Evolutionary conservation across 2,797 vertebrate species (phyloP).

Genomic region (Eospalax fontanierii): DNA sequence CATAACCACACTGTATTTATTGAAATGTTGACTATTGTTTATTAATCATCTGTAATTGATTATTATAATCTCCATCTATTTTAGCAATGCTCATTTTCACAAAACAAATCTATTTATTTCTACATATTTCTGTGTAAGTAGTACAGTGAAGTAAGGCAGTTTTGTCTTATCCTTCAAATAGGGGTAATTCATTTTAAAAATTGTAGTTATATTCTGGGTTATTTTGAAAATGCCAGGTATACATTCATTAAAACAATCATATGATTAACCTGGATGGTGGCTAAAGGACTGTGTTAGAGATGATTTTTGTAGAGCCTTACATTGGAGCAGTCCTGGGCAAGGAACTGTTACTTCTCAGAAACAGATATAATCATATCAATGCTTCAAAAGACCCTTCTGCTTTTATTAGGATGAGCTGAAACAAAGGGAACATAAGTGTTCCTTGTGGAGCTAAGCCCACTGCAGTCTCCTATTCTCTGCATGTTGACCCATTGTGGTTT

Average conservation of each 20-base stretch:
- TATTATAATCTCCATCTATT: constrained; percentile 3
- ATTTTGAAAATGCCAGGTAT: not conserved
- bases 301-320: not conserved
- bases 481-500: too few species aligned
- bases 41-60: not conserved
- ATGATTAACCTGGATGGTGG: not conserved
- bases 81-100: not conserved
- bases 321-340: not conserved
- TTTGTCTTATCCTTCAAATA: constrained; percentile 5
- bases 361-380: not conserved
- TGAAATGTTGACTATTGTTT: not conserved
- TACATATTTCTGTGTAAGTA: constrained; percentile 32
- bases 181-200: constrained; percentile 51
- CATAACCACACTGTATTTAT: not conserved
- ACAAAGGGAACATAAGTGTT: not conserved
- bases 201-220: not conserved
- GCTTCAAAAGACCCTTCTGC: not conserved
- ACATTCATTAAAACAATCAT: not conserved
- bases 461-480: too few species aligned
- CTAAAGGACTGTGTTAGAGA: not conserved
- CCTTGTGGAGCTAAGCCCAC: too few species aligned
- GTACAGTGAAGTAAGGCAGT: not conserved
- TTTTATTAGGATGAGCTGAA: not conserved
- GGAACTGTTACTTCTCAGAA: not conserved
- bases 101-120: constrained; percentile 64